A percentile compares a stretch with the other conserved stretches of the same genome.
Conservation (phyloP, 2,797 vertebrate genomes). For the Acanthurus leucopareius region DNA sequence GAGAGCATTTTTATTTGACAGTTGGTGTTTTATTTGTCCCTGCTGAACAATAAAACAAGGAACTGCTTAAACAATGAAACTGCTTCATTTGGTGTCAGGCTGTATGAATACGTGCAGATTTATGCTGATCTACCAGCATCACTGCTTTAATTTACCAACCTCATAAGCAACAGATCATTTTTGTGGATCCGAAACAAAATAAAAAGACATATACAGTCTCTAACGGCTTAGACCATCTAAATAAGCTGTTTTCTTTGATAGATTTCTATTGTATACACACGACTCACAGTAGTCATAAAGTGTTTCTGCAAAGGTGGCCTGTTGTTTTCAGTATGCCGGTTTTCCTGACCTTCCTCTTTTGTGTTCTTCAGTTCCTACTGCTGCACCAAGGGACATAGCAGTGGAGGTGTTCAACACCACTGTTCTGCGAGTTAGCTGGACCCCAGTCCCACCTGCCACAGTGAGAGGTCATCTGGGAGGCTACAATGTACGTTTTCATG, state of each 20-base stretch:
- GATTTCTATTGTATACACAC: neutral
- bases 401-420: conserved; percentile 93
- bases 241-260: conserved; percentile 3
- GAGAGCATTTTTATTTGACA: conserved; percentile 22
- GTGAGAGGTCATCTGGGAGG: conserved; percentile 92
- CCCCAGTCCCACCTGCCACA: conserved; percentile 86
- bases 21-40: conserved; percentile 28
- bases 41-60: neutral
- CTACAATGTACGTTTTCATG: conserved; percentile 85
- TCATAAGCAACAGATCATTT: neutral
- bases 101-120: conserved; percentile 14
- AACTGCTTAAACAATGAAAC: conserved; percentile 7
- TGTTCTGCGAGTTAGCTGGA: conserved; percentile 91
- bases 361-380: conserved; percentile 88
- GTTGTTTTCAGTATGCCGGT: conserved; percentile 18
- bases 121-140: neutral
- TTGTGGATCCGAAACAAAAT: neutral
- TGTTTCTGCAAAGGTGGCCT: conserved; percentile 6
- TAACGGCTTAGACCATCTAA: neutral
- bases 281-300: neutral
- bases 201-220: neutral
- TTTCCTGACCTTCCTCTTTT: conserved; percentile 43
- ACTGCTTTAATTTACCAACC: conserved; percentile 13
- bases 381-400: conserved; percentile 86
- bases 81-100: conserved; percentile 17